These are phyloP conservation scores for Mobula hypostoma DNA, from an alignment of 2,113 vertebrate species.

Conservation along the genomic window DNA sequence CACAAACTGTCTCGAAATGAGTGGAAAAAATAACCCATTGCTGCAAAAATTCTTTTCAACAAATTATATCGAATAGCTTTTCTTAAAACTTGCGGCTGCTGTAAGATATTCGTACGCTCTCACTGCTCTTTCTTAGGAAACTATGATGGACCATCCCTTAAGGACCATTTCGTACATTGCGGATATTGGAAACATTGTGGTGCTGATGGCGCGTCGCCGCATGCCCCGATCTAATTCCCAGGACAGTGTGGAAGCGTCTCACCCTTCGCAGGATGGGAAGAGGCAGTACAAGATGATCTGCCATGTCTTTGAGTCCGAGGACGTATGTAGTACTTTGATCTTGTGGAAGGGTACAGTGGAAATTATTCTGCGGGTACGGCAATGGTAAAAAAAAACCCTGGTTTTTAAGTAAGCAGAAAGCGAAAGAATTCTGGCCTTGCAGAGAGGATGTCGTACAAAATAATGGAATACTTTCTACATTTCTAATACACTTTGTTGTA, in stretches of 20 bases:
- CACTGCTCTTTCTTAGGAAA: conserved; percentile 62
- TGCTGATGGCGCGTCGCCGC: conserved; percentile 86
- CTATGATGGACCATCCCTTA: conserved; percentile 95
- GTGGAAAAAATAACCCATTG: not conserved
- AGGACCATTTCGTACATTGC: conserved; percentile 94
- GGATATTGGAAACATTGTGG: conserved; percentile 92
- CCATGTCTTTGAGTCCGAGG: conserved; percentile 94
- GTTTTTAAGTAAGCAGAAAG: too few relatives aligned
- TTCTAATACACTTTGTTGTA: too few relatives aligned
- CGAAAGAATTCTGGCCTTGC: too few relatives aligned
- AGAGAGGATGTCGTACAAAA: too few relatives aligned
- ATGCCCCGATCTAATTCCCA: conserved; percentile 84
- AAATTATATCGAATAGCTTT: not conserved
- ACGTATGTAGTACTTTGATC: conserved; percentile 64
- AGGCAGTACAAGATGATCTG: conserved; percentile 98
- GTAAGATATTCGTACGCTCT: not conserved
- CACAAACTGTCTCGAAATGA: not conserved
- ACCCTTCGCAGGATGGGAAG: conserved; percentile 82
- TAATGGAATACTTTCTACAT: too few relatives aligned
- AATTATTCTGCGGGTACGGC: not conserved
- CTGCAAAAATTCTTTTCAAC: not conserved
- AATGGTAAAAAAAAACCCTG: not conserved
- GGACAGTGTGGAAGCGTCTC: conserved; percentile 79
- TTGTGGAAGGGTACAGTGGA: not conserved
- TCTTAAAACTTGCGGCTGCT: not conserved